Evolutionary conservation across 2,888 invertebrate genomes (phyloP), one percentile per base, ranked within the genome.

Genomic region (Apodemia hepburni): DNA sequence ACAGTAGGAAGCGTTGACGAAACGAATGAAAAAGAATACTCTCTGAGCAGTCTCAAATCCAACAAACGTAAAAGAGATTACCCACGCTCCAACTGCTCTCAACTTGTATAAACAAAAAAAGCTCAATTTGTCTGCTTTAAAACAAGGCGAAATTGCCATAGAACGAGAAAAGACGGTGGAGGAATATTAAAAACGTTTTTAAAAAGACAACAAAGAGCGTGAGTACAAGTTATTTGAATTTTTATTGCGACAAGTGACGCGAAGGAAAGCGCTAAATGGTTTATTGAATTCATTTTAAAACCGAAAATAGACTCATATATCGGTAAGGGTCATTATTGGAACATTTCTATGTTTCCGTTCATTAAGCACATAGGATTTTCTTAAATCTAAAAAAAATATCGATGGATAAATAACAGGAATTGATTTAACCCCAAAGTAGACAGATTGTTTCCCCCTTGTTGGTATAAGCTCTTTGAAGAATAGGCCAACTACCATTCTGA

Each of bases 1-100:
- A 86, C 81, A 85, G 78, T 76, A 78, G 79, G 73, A 77, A 75
- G 71, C 76, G 78, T 80, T 85, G 85, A 85, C 82, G 85, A 80
- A 81, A 82, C 77, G 79, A 82, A 83, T 80, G 82, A 84, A 87
- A 87, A 85, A 84, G 78, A 80, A 82, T 78, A 78, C 74, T 71
- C 74, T 68, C 66, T 61, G 69, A 73, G 73, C 76, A 80, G 79
- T 83, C 84, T 85, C 84, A 82, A 85, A 86, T 84, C 83, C 81
- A 82, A 87, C 88, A 85, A 87, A 87, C 87, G 85, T 80, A 85
- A 89, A 89, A 84, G 85, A 87, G 88, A 90, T 90, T 91, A 90
- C 87, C 83, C 74, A 80, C 84, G 87, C 87, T 86, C 85, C 83
- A 82, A 84, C 86, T 87, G 88, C 79, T 84, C 81, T 80, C 83